phyloP scores from a whole-genome alignment of 2,797 vertebrate species.

The Parauchenoglanis ngamensis region DNA sequence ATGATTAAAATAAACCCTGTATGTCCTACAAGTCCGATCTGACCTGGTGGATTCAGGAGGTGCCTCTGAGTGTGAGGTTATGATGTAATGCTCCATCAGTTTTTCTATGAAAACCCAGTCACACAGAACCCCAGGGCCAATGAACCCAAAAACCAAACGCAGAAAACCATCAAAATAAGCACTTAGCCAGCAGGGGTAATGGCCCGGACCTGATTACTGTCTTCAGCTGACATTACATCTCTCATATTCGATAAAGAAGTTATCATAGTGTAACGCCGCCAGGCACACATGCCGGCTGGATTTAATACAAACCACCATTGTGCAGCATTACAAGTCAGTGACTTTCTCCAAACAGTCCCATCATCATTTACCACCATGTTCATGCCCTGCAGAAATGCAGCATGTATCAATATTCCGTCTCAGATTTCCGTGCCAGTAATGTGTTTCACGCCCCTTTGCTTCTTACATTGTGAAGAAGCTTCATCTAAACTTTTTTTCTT shows the following conservation, averaged over 20 bases:
- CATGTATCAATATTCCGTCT: conserved; percentile 27
- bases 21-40: background rate
- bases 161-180: conserved; percentile 53
- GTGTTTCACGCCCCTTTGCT: conserved; percentile 7
- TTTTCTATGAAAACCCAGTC: conserved; percentile 43
- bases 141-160: conserved; percentile 51
- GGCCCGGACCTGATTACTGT: conserved; percentile 57
- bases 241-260: conserved; percentile 52
- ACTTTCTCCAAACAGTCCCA: conserved; percentile 45
- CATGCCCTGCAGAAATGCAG: conserved; percentile 49
- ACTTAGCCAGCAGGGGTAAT: conserved; percentile 58
- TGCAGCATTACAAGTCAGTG: conserved; percentile 51
- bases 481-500: background rate
- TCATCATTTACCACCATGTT: conserved; percentile 37
- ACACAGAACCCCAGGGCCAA: conserved; percentile 41
- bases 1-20: background rate
- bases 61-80: background rate
- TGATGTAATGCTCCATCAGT: conserved; percentile 42
- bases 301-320: conserved; percentile 47
- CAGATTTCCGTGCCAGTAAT: conserved; percentile 5
- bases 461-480: background rate
- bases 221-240: conserved; percentile 45
- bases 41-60: background rate
- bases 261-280: conserved; percentile 52
- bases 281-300: conserved; percentile 45